Conservation (phyloP, 2,797 vertebrate species). For the Eupleurogrammus muticus region DNA sequence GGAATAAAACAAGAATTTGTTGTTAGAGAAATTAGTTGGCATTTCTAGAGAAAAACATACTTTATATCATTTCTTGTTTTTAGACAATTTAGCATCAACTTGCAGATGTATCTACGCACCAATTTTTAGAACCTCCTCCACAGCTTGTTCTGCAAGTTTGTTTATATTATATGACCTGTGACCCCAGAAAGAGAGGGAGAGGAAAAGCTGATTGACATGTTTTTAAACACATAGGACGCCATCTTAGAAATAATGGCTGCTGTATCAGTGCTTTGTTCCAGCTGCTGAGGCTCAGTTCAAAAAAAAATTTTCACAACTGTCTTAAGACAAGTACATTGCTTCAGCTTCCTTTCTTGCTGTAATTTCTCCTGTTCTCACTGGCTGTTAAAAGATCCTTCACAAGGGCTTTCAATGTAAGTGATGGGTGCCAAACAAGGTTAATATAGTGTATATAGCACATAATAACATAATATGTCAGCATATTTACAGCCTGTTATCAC, state of each 20-base stretch:
- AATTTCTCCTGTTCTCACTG: not conserved
- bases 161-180: conserved; percentile 99
- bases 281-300: too few species aligned
- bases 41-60: not conserved
- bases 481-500: too few species aligned
- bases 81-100: not conserved
- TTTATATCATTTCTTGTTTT: not conserved
- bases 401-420: too few species aligned
- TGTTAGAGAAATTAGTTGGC: not conserved
- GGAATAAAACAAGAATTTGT: conserved; percentile 47
- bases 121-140: conserved; percentile 93
- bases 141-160: conserved; percentile 91
- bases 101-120: conserved; percentile 80
- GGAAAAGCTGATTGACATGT: fast-evolving
- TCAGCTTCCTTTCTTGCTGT: not conserved
- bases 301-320: too few species aligned
- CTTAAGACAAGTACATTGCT: too few species aligned
- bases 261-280: too few species aligned
- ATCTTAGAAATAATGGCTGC: too few species aligned
- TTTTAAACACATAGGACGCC: not conserved
- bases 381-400: not conserved
- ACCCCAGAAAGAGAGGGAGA: conserved; percentile 28
- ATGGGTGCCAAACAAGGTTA: too few species aligned
- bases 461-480: too few species aligned
- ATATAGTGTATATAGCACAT: too few species aligned